Percentiles rank a stretch among this genome's conserved stretches.
phyloP scores from a whole-genome alignment of 1,140 invertebrate species.

The Drosophila willistoni region DNA sequence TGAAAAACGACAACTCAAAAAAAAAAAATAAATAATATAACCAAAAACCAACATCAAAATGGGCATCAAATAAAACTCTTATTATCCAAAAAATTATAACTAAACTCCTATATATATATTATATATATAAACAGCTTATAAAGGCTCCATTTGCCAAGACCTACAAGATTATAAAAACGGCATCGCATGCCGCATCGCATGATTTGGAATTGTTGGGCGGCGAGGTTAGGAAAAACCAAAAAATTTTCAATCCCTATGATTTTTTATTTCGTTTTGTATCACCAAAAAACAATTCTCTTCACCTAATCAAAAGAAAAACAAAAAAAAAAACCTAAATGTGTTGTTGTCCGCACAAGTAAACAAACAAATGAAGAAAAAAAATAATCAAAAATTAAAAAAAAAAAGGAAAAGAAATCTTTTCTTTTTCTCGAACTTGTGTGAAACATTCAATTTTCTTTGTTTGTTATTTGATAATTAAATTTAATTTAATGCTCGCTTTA shows the following conservation, averaged over 20 bases:
- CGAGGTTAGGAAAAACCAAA: slow-evolving; percentile 83
- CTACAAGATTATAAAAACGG: slow-evolving; percentile 96
- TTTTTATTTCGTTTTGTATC: slow-evolving; percentile 10
- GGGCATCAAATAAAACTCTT: slow-evolving; percentile 23
- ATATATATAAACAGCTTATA: slow-evolving; percentile 88
- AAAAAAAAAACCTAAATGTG: slow-evolving; percentile 57
- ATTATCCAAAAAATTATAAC: slow-evolving; percentile 34
- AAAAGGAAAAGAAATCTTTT: slow-evolving; percentile 12
- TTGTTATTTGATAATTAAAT: slow-evolving; percentile 31
- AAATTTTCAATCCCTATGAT: slow-evolving; percentile 58
- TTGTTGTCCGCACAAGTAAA: slow-evolving; percentile 65
- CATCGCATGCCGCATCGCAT: slow-evolving; percentile 88
- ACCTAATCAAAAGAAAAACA: background rate
- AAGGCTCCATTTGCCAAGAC: slow-evolving; percentile 97
- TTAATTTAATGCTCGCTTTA: slow-evolving; percentile 62
- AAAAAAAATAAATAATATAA: background rate
- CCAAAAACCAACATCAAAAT: slow-evolving; percentile 19
- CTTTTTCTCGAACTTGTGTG: slow-evolving; percentile 64
- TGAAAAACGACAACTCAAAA: slow-evolving; percentile 21
- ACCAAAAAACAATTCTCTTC: slow-evolving; percentile 11
- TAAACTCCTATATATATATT: slow-evolving; percentile 34
- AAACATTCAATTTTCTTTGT: slow-evolving; percentile 51
- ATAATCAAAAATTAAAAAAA: slow-evolving; percentile 13
- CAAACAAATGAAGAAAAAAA: slow-evolving; percentile 25
- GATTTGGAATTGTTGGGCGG: slow-evolving; percentile 86